Evolutionary conservation across 35 echinoderm and acorn worm species (phyloP), one percentile per base, ranked within the genome.

Genomic region (Stichopus chloronotus): DNA sequence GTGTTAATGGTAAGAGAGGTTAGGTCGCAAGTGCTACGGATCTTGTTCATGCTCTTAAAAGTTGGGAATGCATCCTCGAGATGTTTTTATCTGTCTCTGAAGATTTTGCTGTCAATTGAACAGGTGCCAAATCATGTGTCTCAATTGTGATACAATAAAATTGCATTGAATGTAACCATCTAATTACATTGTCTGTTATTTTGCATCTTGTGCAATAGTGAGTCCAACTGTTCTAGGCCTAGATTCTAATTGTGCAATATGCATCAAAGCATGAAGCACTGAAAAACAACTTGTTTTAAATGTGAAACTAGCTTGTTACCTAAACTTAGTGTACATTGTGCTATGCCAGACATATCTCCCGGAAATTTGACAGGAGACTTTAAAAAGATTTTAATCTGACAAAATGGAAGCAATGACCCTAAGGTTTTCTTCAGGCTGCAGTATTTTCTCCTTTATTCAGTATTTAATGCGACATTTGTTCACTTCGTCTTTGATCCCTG

Each of bases 371-470:
- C 22, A 74, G 17, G 22, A 19, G 11, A 19, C 11, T 19, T 65
- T 65, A 65, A 65, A 65, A 19, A 65, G 61, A 74, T 74, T 19
- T 74, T 74, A 74, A 74, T 74, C 69, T 74, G 69, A 74, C 13
- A n/a, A 74, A 74, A 74, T 74, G 69, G 69, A 74, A 74, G 22
- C 13, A 74, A n/a, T 74, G 19, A 74, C 20, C 69, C 19, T 1
- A 74, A 74, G 17, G 69, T 8, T 14, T 61, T 61, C 59, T 61
- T 61, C 14, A 10, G 59, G 59, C 59, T 61, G 14, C 30, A 61
- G 19, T 19, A 14, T 74, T 74, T 7, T 74, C 22, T 74, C 69
- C 19, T 65, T 65, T 19, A 7, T 14, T 7, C 69, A 74, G 69
- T 74, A 74, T 74, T 74, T 14, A 24, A 74, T 74, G 69, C 69